Evolutionary conservation across 1,140 invertebrate species (phyloP), one percentile per base, ranked within the genome.

Genomic region (Metopolophium dirhodum): DNA sequence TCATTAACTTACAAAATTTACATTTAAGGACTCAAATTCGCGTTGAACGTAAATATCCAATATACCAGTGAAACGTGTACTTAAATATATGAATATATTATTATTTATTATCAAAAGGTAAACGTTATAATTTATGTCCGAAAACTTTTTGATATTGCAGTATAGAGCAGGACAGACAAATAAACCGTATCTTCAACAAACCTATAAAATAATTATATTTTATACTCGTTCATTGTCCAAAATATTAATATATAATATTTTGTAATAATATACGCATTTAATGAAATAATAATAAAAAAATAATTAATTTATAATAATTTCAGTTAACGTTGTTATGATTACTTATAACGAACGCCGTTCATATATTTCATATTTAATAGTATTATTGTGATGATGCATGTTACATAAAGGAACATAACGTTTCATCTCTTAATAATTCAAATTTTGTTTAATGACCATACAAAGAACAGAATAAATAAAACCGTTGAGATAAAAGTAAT

Each of bases 31-130:
- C 49, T 47, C 7, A 47, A 35, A 87, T 87, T 87, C 49, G 20
- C 30, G 7, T 49, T n/a, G 51, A 22, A 51, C 30, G 49, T 87
- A 87, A 87, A 87, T 49, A 49, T 49, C 26, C 20, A 47, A 47
- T 49, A 49, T 35, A n/a, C 11, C 8, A 14, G 35, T 23, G 35
- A 37, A 83, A 83, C 22, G n/a, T 23, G 18, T 83, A 37, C 77
- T 37, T 22, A 83, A 83, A 83, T 83, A 83, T 83, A 83, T 83
- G 35, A 83, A 83, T 83, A 83, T 37, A 37, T 83, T 37, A 83
- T 83, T 83, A 83, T 83, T 83, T 77, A 77, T 77, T 77, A 77
- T 77, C 14, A 77, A 77, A 77, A 77, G 61, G 30, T 77, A 77
- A 77, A 77, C 9, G 61, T 35, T 77, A 14, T 77, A 77, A 77